Evolutionary conservation across 2,797 vertebrate species (phyloP).

Genomic region (Periophthalmus magnuspinnatus): DNA sequence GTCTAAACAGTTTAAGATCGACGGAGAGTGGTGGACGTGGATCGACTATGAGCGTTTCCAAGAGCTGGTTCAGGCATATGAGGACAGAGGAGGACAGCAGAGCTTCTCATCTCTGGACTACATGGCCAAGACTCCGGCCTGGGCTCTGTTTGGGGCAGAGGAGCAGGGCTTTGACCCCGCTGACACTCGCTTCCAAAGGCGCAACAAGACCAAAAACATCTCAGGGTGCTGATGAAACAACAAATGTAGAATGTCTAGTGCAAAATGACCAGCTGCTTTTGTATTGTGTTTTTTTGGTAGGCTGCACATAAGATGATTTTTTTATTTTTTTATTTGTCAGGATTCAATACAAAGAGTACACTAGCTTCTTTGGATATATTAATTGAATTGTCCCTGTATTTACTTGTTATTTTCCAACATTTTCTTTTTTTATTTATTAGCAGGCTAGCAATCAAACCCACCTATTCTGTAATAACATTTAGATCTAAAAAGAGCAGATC

Average conservation of each 20-base stretch:
- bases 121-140: slow-evolving; percentile 82
- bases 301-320: not conserved
- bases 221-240: slow-evolving; percentile 83
- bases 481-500: not conserved
- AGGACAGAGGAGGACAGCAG: slow-evolving; percentile 68
- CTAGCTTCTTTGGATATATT: not conserved
- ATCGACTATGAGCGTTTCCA: slow-evolving; percentile 91
- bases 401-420: not conserved
- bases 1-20: slow-evolving; percentile 82
- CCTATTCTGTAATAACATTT: not conserved
- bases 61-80: slow-evolving; percentile 74
- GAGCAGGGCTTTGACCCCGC: slow-evolving; percentile 89
- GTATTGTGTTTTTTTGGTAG: not conserved
- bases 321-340: not conserved
- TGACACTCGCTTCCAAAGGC: slow-evolving; percentile 85
- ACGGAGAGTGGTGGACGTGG: slow-evolving; percentile 89
- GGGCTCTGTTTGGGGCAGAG: slow-evolving; percentile 86
- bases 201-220: slow-evolving; percentile 84
- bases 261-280: not conserved
- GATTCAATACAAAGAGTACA: not conserved
- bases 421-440: not conserved
- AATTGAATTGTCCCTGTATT: not conserved
- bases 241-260: not conserved
- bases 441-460: not conserved
- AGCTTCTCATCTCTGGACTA: slow-evolving; percentile 87